Evolutionary conservation across 2,797 vertebrate genomes (phyloP).

Genomic region (Rhodeus uyekii): DNA sequence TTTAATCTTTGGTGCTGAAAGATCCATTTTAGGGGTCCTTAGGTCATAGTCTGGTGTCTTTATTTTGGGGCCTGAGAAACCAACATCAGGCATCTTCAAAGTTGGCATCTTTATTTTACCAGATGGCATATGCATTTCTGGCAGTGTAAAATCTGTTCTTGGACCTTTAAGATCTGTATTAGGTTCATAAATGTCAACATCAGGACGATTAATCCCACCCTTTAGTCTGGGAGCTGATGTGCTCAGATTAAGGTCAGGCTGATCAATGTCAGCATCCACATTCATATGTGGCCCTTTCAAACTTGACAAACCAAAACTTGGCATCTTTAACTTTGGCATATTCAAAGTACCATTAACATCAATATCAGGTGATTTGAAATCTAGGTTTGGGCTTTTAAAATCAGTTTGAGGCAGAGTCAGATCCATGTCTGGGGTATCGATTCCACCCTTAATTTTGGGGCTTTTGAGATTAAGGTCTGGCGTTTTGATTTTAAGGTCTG

Average conservation of each 20-base stretch:
- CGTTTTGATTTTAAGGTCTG: neutral
- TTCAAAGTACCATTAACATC: too few species aligned
- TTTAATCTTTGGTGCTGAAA: slow-evolving; percentile 21
- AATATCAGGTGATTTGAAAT: slow-evolving; percentile 60
- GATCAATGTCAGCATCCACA: slow-evolving; percentile 48
- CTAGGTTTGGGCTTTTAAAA: slow-evolving; percentile 59
- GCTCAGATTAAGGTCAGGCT: slow-evolving; percentile 49
- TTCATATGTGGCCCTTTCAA: slow-evolving; percentile 47
- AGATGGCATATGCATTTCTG: slow-evolving; percentile 1
- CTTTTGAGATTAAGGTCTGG: neutral
- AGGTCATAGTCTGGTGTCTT: slow-evolving; percentile 29
- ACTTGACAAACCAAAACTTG: slow-evolving; percentile 26
- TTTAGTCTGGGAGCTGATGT: slow-evolving; percentile 40
- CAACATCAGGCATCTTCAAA: slow-evolving; percentile 36
- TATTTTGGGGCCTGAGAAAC: slow-evolving; percentile 34
- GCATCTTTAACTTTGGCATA: slow-evolving; percentile 38
- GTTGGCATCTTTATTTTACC: slow-evolving; percentile 13
- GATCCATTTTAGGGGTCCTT: slow-evolving; percentile 1
- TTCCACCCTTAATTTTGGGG: slow-evolving; percentile 44
- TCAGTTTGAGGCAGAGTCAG: slow-evolving; percentile 38
- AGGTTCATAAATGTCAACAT: slow-evolving; percentile 13
- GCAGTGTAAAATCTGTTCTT: neutral
- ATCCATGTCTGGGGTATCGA: slow-evolving; percentile 48
- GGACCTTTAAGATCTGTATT: slow-evolving; percentile 29
- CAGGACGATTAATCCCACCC: slow-evolving; percentile 38